Conservation (phyloP, 2,113 vertebrate genomes). For the Malaclemys terrapin region DNA sequence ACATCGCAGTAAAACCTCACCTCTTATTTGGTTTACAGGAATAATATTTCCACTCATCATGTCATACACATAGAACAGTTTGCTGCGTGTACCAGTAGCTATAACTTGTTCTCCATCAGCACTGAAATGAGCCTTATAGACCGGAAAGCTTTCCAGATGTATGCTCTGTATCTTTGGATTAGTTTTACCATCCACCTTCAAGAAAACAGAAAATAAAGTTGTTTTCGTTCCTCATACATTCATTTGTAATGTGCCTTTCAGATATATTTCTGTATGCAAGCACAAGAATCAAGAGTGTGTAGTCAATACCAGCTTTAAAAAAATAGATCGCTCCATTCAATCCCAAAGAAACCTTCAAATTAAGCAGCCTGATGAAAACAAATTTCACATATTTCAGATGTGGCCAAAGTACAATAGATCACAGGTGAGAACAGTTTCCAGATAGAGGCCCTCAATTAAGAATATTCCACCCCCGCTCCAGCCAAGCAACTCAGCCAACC, state of each 20-base stretch:
- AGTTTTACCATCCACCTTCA: slow-evolving; percentile 92
- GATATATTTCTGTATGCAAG: neutral
- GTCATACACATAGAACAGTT: slow-evolving; percentile 94
- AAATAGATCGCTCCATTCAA: neutral
- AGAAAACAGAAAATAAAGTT: neutral
- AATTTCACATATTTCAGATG: neutral
- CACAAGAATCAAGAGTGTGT: neutral
- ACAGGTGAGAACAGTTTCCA: neutral
- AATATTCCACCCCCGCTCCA: neutral
- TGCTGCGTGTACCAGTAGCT: slow-evolving; percentile 89
- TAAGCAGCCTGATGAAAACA: neutral
- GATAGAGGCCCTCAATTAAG: neutral
- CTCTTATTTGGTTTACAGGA: slow-evolving; percentile 87
- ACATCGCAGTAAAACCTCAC: slow-evolving; percentile 71
- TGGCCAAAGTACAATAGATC: neutral
- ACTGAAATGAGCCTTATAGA: slow-evolving; percentile 90
- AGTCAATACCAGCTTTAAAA: neutral
- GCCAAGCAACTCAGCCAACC: neutral
- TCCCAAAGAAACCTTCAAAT: neutral
- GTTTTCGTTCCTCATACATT: neutral
- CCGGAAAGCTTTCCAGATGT: slow-evolving; percentile 90
- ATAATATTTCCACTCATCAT: slow-evolving; percentile 92
- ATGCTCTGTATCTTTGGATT: slow-evolving; percentile 97
- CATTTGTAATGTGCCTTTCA: neutral
- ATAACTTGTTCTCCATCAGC: slow-evolving; percentile 89